These are phyloP conservation scores for Muschampia plurimacula DNA, from an alignment of 2,888 invertebrate species.

Conservation along the genomic window DNA sequence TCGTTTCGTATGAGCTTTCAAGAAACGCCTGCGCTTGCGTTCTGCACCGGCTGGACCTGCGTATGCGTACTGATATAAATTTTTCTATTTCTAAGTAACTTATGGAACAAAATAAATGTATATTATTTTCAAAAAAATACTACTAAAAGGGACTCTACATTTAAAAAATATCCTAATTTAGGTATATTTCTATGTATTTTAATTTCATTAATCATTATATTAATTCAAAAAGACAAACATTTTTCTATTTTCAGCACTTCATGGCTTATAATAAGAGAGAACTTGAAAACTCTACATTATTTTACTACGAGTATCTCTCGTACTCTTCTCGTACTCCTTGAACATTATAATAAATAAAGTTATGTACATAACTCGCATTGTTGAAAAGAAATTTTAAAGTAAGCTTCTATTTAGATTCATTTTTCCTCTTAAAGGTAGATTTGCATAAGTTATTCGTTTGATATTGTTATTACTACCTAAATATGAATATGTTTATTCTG, in stretches of 20 bases:
- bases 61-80: conserved; percentile 6
- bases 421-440: not conserved
- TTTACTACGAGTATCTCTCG: conserved; percentile 12
- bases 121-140: too few relatives aligned
- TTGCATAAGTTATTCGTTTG: not conserved
- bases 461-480: not conserved
- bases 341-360: not conserved
- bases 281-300: conserved; percentile 13
- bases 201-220: not conserved
- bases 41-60: conserved; percentile 50
- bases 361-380: not conserved
- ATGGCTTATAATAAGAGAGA: not conserved
- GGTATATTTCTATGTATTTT: not conserved
- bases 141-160: too few relatives aligned
- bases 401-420: conserved; percentile 7
- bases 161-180: not conserved
- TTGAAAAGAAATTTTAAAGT: not conserved
- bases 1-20: conserved; percentile 54
- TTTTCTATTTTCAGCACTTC: not conserved
- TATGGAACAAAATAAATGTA: not conserved
- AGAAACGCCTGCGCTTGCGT: conserved; percentile 47
- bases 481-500: not conserved
- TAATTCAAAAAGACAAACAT: not conserved
- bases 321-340: not conserved
- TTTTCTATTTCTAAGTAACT: not conserved